Percentiles rank a stretch among this genome's conserved stretches.
phyloP scores from a whole-genome alignment of 2,113 vertebrate genomes.

The Hippocampus comes region DNA sequence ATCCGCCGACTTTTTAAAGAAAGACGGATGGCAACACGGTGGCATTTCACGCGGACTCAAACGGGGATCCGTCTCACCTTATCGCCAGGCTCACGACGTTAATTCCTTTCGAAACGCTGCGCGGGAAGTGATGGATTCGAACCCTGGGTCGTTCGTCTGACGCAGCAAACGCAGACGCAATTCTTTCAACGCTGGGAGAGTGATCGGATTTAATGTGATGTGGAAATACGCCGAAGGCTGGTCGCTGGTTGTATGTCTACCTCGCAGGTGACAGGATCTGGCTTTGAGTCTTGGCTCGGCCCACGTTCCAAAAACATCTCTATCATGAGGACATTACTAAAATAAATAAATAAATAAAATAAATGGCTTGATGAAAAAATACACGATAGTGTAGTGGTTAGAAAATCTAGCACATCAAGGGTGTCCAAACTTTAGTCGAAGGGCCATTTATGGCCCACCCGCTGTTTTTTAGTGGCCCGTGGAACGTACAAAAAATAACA shows the following conservation, averaged over 20 bases:
- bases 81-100: constrained; percentile 4
- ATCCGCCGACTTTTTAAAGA: constrained; percentile 19
- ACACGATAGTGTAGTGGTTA: no score
- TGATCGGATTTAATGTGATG: not conserved
- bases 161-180: constrained; percentile 22
- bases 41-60: constrained; percentile 28
- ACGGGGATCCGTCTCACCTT: constrained; percentile 18
- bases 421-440: no score
- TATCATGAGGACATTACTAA: no score
- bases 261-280: not conserved
- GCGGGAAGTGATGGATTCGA: constrained; percentile 18
- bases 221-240: not conserved
- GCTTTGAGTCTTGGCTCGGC: not conserved
- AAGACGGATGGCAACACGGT: constrained; percentile 30
- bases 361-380: no score
- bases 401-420: no score
- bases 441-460: no score
- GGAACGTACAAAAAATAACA: no score
- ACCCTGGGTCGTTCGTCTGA: constrained; percentile 16
- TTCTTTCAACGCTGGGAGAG: constrained; percentile 11
- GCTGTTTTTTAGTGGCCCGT: no score
- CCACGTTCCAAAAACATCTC: not conserved
- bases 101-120: not conserved
- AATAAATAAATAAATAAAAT: no score
- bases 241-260: not conserved